Evolutionary conservation across 2,888 invertebrate species (phyloP).

Genomic region (Hypomecis punctinalis): DNA sequence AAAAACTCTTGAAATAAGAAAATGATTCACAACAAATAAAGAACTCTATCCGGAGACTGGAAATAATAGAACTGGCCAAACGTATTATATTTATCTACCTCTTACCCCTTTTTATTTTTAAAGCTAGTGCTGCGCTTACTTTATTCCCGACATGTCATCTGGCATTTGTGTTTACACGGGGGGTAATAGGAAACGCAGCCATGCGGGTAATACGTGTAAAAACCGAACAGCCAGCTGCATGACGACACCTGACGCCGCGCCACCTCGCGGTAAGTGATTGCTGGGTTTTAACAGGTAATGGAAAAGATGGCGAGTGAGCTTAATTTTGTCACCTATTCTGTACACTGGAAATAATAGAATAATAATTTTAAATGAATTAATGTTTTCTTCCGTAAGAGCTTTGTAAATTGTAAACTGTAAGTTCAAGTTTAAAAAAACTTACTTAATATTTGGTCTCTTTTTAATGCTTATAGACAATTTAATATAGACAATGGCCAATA

Average conservation of each 20-base stretch:
- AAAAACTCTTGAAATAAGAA: too few relatives aligned
- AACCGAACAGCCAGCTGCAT: constrained; percentile 42
- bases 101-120: background rate
- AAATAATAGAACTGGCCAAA: too few relatives aligned
- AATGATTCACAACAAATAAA: too few relatives aligned
- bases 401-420: too few relatives aligned
- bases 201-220: constrained; percentile 49
- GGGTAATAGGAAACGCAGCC: constrained; percentile 50
- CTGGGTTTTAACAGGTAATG: constrained; percentile 1
- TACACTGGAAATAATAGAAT: background rate
- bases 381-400: too few relatives aligned
- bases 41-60: too few relatives aligned
- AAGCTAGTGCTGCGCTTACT: background rate
- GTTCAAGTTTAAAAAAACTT: too few relatives aligned
- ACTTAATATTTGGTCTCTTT: too few relatives aligned
- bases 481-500: too few relatives aligned
- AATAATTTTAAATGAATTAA: too few relatives aligned
- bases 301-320: too few relatives aligned
- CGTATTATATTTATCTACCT: background rate
- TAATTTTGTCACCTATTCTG: background rate
- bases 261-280: constrained; percentile 25
- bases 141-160: constrained; percentile 5
- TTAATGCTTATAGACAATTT: too few relatives aligned
- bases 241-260: constrained; percentile 46
- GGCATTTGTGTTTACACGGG: constrained; percentile 16